These are phyloP conservation scores for Atta colombica DNA, from an alignment of 1,140 invertebrate species.

Conservation along the genomic window DNA sequence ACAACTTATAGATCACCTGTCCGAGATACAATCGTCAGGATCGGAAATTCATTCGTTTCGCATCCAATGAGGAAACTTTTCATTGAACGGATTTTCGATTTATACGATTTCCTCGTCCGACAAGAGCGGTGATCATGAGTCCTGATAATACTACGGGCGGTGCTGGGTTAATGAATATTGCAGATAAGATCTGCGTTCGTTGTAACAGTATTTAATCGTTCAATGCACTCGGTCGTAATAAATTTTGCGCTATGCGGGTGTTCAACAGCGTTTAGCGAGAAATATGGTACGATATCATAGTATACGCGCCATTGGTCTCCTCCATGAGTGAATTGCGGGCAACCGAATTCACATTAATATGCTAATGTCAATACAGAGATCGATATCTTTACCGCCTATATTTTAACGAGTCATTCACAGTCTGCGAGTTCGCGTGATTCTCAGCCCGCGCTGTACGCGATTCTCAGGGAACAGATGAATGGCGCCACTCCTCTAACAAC, in stretches of 20 bases:
- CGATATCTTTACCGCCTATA: conserved; percentile 29
- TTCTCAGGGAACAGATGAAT: conserved; percentile 60
- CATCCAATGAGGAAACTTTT: conserved; percentile 7
- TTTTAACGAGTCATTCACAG: conserved; percentile 43
- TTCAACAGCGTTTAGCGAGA: conserved; percentile 4
- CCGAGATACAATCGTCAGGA: conserved; percentile 35
- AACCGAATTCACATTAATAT: conserved; percentile 37
- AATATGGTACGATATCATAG: background rate
- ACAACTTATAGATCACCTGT: conserved; percentile 11
- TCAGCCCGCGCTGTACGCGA: background rate
- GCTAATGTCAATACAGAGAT: conserved; percentile 33
- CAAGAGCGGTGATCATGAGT: conserved; percentile 30
- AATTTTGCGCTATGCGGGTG: conserved; percentile 7
- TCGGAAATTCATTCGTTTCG: conserved; percentile 16
- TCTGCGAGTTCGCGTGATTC: conserved; percentile 28
- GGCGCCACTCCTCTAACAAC: conserved; percentile 69
- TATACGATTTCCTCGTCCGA: conserved; percentile 28
- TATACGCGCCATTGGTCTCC: background rate
- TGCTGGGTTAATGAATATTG: conserved; percentile 50
- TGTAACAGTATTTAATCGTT: conserved; percentile 55
- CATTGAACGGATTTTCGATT: conserved; percentile 31
- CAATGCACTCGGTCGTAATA: conserved; percentile 46
- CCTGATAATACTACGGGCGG: conserved; percentile 39
- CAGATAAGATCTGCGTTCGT: conserved; percentile 46
- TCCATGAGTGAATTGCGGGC: background rate